phyloP scores from a whole-genome alignment of 2,797 vertebrate species.

The Echeneis naucrates region DNA sequence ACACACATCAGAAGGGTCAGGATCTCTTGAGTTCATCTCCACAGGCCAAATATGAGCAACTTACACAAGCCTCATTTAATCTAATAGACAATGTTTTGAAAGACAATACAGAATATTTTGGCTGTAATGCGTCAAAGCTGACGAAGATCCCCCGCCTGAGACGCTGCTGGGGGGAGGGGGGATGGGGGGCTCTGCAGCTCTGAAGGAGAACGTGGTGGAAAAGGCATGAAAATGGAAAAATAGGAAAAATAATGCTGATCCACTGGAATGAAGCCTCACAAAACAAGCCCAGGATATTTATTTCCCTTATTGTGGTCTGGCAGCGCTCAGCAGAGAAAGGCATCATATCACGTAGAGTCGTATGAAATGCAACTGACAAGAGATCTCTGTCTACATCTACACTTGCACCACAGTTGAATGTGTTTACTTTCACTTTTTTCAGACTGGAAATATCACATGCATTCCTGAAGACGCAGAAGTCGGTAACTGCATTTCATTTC shows the following conservation, averaged over 20 bases:
- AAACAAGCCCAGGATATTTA: constrained; percentile 36
- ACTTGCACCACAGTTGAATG: constrained; percentile 5
- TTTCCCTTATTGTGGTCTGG: constrained; percentile 57
- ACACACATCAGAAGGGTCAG: constrained; percentile 21
- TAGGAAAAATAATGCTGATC: constrained; percentile 37
- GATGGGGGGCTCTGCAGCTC: constrained; percentile 49
- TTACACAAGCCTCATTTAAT: constrained; percentile 55
- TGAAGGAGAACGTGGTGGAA: constrained; percentile 35
- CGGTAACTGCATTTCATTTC: constrained; percentile 7
- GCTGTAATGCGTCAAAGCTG: constrained; percentile 66
- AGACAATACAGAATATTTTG: constrained; percentile 67
- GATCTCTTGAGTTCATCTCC: constrained; percentile 29
- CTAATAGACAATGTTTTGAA: constrained; percentile 73
- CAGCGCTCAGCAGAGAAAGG: constrained; percentile 21
- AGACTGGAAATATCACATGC: neutral
- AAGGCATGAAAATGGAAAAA: constrained; percentile 38
- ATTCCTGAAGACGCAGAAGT: no score
- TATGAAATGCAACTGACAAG: constrained; percentile 37
- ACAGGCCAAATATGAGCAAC: constrained; percentile 40
- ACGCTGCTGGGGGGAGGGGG: constrained; percentile 34
- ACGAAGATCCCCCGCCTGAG: constrained; percentile 22
- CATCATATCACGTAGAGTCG: neutral
- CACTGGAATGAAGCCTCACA: constrained; percentile 43
- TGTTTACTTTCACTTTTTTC: constrained; percentile 2
- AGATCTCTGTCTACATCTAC: constrained; percentile 5